Conservation (phyloP, 1,140 invertebrate species). For the Helicoverpa zea region DNA sequence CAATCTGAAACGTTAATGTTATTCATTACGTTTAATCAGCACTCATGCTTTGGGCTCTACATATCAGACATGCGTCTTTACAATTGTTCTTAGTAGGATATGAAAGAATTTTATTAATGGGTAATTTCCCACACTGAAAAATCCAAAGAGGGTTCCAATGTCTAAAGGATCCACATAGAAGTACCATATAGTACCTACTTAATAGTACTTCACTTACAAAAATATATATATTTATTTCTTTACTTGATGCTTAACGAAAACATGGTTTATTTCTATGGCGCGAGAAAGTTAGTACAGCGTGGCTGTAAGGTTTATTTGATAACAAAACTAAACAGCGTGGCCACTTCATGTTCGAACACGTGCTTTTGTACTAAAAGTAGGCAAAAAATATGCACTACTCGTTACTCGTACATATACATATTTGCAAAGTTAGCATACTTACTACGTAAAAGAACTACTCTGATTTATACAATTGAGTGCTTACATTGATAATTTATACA, state of each 20-base stretch:
- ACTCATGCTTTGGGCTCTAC: no score
- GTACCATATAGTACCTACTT: no score
- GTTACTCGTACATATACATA: neutral
- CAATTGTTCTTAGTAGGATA: no score
- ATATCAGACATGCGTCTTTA: no score
- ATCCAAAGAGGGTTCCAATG: no score
- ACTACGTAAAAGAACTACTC: neutral
- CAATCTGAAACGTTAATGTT: neutral
- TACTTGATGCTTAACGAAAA: neutral
- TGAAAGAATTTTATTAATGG: no score
- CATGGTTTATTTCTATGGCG: neutral
- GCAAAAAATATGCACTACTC: slow-evolving; percentile 14
- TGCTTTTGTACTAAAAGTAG: slow-evolving; percentile 37
- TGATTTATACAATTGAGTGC: neutral
- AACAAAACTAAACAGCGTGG: slow-evolving; percentile 38
- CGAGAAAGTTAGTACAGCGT: slow-evolving; percentile 16
- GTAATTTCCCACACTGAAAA: no score
- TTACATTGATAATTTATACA: neutral
- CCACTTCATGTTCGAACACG: slow-evolving; percentile 24
- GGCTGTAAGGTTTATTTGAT: slow-evolving; percentile 37
- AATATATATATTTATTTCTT: neutral
- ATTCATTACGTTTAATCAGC: neutral
- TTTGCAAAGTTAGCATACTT: neutral
- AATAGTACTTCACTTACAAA: no score
- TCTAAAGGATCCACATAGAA: no score